Base-by-base conservation (phyloP, 2,113 vertebrate genomes). In the Vulpes vulpes region DNA sequence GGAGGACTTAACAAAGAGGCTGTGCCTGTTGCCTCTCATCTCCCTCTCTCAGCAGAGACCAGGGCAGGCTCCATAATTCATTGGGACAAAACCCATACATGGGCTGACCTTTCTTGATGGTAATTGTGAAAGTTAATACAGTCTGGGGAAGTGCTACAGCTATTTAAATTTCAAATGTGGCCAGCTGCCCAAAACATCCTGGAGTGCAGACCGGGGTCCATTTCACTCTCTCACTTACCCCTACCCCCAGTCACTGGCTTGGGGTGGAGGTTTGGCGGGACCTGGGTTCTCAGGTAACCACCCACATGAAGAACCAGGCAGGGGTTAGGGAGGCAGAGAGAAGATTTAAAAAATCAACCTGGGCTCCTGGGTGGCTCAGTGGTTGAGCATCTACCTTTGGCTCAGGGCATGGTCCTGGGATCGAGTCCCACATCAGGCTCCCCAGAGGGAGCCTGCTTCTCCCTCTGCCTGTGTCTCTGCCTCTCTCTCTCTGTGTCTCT, bases 151-250 rank as follows among this genome's bases (percentile, higher is more conserved):
- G 78, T 0, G 0, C 89, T 59, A 60, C 59, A 62, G 64, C 73
- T 49, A 74, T 95, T 93, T 95, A 93, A 89, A 92, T 90, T 91
- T 87, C 95, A 97, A 91, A 93, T 71, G 12, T 15, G 23, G 53
- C 95, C 53, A 15, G 30, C 73, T 87, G 53, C 90, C 92, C 4
- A n/a, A 67, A 64, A 14, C n/a, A 59, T 15, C 30, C 43, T 11
- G 1, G 2, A 22, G 51, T 65, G 30, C 51, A 43, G 64, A 3
- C 0, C 2, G 30, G 78, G 67, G 32, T 10, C 0, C 4, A 6
- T 10, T 60, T 86, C 60, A 9, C 20, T 71, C 59, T 38, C 60
- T 83, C n/a, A 11, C 20, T 5, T 5, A 19, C 0, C 0, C 8
- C 8, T 25, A 2, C 1, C 11, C 0, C 25, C n/a, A 30, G n/a